Evolutionary conservation across 37 sponge, comb jelly and placozoan genomes (phyloP).

Genomic region (Spongia lamella): DNA sequence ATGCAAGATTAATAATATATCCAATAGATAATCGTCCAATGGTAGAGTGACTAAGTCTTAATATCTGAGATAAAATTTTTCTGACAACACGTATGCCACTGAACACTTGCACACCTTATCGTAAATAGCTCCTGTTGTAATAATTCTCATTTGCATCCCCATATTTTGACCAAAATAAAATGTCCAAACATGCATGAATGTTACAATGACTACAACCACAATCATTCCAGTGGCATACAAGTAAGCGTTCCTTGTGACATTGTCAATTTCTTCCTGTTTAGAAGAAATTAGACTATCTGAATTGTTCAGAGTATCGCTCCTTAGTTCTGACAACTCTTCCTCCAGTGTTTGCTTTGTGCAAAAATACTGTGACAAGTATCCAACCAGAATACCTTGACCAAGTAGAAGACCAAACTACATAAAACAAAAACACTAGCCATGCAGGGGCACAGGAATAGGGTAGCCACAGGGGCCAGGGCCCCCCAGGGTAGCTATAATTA

Average conservation of each 20-base stretch:
- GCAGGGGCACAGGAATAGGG: too few species aligned
- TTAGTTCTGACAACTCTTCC: conserved; percentile 1
- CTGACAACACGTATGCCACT: neutral
- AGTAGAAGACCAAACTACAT: conserved; percentile 35
- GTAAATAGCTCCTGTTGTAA: conserved; percentile 53
- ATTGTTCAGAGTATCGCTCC: too few species aligned
- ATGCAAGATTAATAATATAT: conserved; percentile 70
- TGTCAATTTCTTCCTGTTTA: too few species aligned
- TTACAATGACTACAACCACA: conserved; percentile 5
- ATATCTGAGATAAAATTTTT: conserved; percentile 42
- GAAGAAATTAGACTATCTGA: too few species aligned
- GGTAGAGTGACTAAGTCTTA: conserved; percentile 49
- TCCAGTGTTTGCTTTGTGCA: conserved; percentile 10
- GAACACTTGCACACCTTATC: conserved; percentile 40
- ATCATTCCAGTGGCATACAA: conserved; percentile 45
- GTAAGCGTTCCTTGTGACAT: conserved; percentile 44
- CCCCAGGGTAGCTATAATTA: too few species aligned
- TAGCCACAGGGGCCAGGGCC: too few species aligned
- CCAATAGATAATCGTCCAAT: conserved; percentile 55
- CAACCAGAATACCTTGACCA: conserved; percentile 57
- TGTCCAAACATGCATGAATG: conserved; percentile 31
- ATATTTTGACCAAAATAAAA: conserved; percentile 41
- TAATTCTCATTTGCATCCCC: conserved; percentile 54
- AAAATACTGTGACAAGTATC: conserved; percentile 60
- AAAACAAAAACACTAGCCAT: neutral